These are phyloP conservation scores for Alligator mississippiensis DNA, from an alignment of 2,113 vertebrate genomes.

Conservation along the genomic window DNA sequence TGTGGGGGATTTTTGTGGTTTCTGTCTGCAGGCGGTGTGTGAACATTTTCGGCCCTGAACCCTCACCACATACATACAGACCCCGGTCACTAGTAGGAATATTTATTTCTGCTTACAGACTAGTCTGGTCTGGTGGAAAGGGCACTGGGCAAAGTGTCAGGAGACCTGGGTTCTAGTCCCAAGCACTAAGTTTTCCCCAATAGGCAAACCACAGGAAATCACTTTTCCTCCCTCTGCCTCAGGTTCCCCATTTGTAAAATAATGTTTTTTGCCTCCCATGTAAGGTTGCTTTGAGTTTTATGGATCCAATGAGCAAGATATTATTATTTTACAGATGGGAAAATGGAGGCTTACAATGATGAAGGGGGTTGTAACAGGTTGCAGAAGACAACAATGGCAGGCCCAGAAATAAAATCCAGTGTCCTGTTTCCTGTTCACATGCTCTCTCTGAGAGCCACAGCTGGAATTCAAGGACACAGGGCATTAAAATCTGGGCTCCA, in stretches of 20 bases:
- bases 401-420: neutral
- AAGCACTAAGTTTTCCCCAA: neutral
- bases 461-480: neutral
- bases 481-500: slow-evolving; percentile 28
- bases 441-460: rapidly evolving
- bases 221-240: neutral
- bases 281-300: neutral
- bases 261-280: neutral
- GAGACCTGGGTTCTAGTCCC: neutral
- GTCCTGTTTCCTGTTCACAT: neutral
- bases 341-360: neutral
- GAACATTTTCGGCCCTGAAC: slow-evolving; percentile 65
- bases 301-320: neutral
- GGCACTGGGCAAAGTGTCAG: neutral
- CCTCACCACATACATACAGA: slow-evolving; percentile 62
- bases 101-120: slow-evolving; percentile 67
- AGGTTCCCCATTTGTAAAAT: neutral
- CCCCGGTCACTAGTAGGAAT: slow-evolving; percentile 64
- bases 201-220: neutral
- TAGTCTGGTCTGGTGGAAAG: slow-evolving; percentile 46
- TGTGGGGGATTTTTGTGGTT: slow-evolving; percentile 73
- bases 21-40: slow-evolving; percentile 54
- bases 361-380: neutral
- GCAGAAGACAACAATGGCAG: neutral
- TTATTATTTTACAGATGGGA: neutral